Evolutionary conservation across 1,140 invertebrate species (phyloP), one percentile per base, ranked within the genome.

Genomic region (Camponotus vicinus): DNA sequence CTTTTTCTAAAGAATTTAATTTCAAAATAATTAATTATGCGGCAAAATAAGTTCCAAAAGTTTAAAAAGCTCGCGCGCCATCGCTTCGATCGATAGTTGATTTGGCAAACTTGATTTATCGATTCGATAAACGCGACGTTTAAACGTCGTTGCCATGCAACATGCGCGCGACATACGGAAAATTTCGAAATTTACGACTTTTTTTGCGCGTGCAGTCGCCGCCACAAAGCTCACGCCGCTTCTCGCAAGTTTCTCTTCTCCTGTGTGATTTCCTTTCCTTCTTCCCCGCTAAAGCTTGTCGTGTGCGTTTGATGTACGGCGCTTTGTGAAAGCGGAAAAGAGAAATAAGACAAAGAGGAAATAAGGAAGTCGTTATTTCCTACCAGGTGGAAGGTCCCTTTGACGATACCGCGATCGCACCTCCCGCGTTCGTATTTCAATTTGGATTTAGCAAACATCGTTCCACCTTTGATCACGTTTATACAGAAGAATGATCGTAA

Each of bases 21-120:
- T 27, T 77, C 5, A 27, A 27, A 45, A 34, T 27, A 63, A 80
- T 27, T 27, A 21, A 79, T 11, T 37, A 18, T 40, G 37, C 64
- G 2, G 9, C 49, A 18, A 18, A 52, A 52, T 0, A 52, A 57
- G 34, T 70, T 84, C 3, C 32, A 42, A 27, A 27, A 27, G 27
- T 27, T 27, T 7, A 15, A 3, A 63, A 52, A 52, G 49, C 8
- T 37, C 40, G 49, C 78, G n/a, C 34, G 37, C 55, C 18, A 40
- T 32, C 59, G 71, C 37, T 32, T 15, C 9, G 57, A 55, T 21
- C 66, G 52, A 52, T 37, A 70, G 21, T 64, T 45, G 42, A 70
- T 82, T 71, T 52, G 77, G 37, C 55, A 88, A 71, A 80, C 45
- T 64, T 92, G 91, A 92, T 92, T 92, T 91, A 92, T 52, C 70